phyloP scores from a whole-genome alignment of 2,888 invertebrate species.

The Volucella bombylans region DNA sequence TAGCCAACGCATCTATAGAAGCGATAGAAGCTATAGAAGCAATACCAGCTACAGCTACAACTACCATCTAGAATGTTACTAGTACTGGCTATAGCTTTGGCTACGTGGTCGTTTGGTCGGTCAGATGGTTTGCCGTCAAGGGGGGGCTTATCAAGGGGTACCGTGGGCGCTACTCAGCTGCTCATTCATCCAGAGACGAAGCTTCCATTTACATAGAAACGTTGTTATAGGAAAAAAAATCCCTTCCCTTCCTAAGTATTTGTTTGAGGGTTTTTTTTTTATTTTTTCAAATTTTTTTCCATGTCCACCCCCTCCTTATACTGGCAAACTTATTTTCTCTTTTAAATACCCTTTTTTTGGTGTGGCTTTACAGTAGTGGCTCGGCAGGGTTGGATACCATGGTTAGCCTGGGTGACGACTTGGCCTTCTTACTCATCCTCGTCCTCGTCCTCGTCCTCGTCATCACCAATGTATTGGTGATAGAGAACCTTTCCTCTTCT shows the following conservation, averaged over 20 bases:
- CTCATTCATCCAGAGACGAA: conserved; percentile 70
- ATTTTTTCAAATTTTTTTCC: conserved; percentile 19
- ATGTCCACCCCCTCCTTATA: conserved; percentile 11
- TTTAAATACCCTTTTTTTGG: conserved; percentile 70
- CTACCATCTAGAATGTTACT: conserved; percentile 14
- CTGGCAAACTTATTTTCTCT: conserved; percentile 67
- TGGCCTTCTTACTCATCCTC: conserved; percentile 22
- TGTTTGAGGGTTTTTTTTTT: conserved; percentile 48
- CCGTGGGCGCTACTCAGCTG: conserved; percentile 68
- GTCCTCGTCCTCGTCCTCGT: conserved; percentile 21
- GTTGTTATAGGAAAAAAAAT: conserved; percentile 66
- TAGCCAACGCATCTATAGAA: conserved; percentile 15
- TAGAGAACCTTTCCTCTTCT: conserved; percentile 36
- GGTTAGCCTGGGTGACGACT: background rate
- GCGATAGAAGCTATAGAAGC: conserved; percentile 22
- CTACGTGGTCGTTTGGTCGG: conserved; percentile 52
- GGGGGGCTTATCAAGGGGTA: conserved; percentile 68
- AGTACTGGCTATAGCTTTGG: conserved; percentile 37
- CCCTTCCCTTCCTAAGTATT: conserved; percentile 53
- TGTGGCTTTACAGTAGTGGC: too few relatives aligned
- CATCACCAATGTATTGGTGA: conserved; percentile 70
- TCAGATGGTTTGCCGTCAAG: conserved; percentile 42
- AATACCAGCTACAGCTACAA: too few relatives aligned
- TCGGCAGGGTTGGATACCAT: too few relatives aligned
- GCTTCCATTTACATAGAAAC: conserved; percentile 73